phyloP scores from a whole-genome alignment of 2,888 invertebrate species.

The Parnassius smintheus region DNA sequence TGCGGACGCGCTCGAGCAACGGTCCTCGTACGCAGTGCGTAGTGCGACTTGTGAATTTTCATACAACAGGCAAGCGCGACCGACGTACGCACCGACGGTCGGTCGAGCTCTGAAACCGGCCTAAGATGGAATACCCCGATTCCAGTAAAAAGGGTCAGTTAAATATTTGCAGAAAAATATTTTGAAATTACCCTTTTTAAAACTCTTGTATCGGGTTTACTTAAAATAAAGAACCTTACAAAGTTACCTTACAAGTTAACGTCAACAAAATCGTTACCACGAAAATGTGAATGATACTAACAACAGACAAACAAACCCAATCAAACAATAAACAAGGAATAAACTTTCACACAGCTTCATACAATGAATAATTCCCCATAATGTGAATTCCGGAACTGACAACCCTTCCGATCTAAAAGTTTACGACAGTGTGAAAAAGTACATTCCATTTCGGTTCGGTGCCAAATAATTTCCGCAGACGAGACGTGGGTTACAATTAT shows the following conservation, averaged over 20 bases:
- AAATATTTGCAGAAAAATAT: too few relatives aligned
- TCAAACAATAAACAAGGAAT: slow-evolving; percentile 7
- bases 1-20: too few relatives aligned
- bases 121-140: too few relatives aligned
- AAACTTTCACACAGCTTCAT: not conserved
- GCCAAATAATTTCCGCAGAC: slow-evolving; percentile 39
- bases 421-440: slow-evolving; percentile 32
- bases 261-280: not conserved
- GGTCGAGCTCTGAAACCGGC: too few relatives aligned
- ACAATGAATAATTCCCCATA: not conserved
- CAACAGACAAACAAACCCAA: not conserved
- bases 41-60: too few relatives aligned
- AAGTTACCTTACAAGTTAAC: not conserved
- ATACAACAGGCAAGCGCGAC: too few relatives aligned
- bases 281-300: not conserved
- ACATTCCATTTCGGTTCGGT: slow-evolving; percentile 36
- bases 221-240: too few relatives aligned
- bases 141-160: too few relatives aligned
- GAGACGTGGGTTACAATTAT: slow-evolving; percentile 45
- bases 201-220: too few relatives aligned
- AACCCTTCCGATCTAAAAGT: slow-evolving; percentile 16
- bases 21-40: too few relatives aligned
- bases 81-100: too few relatives aligned
- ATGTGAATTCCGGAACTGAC: not conserved
- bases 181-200: too few relatives aligned